Percentiles rank a stretch among this genome's conserved stretches.
Conservation (phyloP, 2,888 invertebrate species). For the Celastrina argiolus region DNA sequence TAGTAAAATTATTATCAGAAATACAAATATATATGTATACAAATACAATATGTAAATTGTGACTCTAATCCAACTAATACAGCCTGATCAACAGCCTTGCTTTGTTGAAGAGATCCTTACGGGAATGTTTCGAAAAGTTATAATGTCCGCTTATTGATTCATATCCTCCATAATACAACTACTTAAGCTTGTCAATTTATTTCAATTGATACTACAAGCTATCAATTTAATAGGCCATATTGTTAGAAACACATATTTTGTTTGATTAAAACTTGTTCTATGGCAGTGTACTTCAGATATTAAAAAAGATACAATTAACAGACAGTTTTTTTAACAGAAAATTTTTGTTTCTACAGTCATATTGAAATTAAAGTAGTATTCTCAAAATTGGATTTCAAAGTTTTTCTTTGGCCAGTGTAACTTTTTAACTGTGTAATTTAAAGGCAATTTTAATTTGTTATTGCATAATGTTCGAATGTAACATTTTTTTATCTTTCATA, state of each 20-base stretch:
- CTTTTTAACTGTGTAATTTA: not conserved
- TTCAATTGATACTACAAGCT: constrained; percentile 53
- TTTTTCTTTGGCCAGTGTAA: not conserved
- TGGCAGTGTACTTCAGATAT: constrained; percentile 11
- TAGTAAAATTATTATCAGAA: no score
- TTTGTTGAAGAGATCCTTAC: no score
- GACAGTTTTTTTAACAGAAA: no score
- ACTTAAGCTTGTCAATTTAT: constrained; percentile 45
- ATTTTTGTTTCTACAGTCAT: no score
- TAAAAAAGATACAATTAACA: no score
- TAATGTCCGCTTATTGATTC: not conserved
- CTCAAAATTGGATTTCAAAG: not conserved
- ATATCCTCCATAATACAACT: not conserved
- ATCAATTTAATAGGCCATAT: constrained; percentile 48
- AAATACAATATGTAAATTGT: no score
- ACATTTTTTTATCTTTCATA: not conserved
- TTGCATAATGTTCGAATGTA: not conserved
- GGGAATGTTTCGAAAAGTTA: not conserved
- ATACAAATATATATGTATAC: no score
- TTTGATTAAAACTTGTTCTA: not conserved
- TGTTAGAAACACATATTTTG: not conserved
- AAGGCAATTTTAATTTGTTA: not conserved
- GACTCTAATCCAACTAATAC: no score
- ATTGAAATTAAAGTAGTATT: no score
- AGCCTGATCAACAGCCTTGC: no score